These are phyloP conservation scores for Drosophila chauvacae DNA, from an alignment of 1,140 invertebrate species.

Conservation along the genomic window DNA sequence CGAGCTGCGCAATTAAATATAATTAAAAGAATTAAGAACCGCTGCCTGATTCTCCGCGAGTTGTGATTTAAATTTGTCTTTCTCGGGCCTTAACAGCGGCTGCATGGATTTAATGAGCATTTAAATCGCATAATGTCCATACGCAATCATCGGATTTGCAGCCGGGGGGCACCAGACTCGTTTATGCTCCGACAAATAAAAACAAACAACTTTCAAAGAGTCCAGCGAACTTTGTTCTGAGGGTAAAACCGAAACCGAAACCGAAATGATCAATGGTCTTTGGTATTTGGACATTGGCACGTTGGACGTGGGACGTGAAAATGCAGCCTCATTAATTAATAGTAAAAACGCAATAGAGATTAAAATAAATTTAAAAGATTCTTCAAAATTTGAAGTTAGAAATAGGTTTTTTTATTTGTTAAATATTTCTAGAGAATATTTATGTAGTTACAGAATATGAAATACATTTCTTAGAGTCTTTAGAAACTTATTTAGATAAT, in stretches of 20 bases:
- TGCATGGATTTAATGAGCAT: slow-evolving; percentile 59
- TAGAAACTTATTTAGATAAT: too few species aligned
- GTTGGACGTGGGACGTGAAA: slow-evolving; percentile 8
- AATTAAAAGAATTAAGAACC: slow-evolving; percentile 41
- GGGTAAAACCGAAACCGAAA: neutral
- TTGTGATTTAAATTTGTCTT: slow-evolving; percentile 40
- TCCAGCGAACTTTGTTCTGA: slow-evolving; percentile 37
- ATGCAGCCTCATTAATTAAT: too few species aligned
- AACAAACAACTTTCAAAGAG: slow-evolving; percentile 41
- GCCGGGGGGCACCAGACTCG: slow-evolving; percentile 17
- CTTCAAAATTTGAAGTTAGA: too few species aligned
- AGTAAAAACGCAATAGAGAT: neutral
- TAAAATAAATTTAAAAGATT: neutral
- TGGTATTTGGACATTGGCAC: slow-evolving; percentile 12
- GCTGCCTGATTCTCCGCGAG: slow-evolving; percentile 2
- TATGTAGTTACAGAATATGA: too few species aligned
- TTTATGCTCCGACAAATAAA: slow-evolving; percentile 18
- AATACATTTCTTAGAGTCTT: too few species aligned
- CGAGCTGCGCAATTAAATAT: slow-evolving; percentile 65
- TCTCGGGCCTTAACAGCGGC: slow-evolving; percentile 17
- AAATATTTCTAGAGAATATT: too few species aligned
- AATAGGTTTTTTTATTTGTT: too few species aligned
- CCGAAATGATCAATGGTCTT: slow-evolving; percentile 9
- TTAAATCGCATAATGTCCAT: slow-evolving; percentile 43
- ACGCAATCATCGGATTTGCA: slow-evolving; percentile 27